Base-by-base conservation (phyloP, 2,113 vertebrate species). In the Hydrochoerus hydrochaeris region DNA sequence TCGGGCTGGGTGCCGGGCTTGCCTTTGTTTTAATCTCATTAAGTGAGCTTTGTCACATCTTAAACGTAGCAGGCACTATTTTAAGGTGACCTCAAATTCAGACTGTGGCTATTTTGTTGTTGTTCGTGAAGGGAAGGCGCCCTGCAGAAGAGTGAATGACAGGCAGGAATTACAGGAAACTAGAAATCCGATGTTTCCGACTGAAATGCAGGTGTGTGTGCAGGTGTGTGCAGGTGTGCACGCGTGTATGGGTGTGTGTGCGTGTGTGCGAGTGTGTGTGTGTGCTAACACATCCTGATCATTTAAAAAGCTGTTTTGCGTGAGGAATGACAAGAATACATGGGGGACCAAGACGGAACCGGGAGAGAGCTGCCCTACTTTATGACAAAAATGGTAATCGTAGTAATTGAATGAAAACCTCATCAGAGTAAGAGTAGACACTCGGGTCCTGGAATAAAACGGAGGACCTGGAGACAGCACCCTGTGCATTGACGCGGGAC, bases 401-500 rank as follows among this genome's bases (percentile, higher is more conserved):
- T 7, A 46, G 52, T 54, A 32, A 87, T 69, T 83, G 52, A 67
- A 67, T 12, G 30, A 89, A 67, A 90, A 38, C 5, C 44, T 10
- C 52, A 4, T 13, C 60, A 35, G 54, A 89, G 46, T 38, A 32
- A 52, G 17, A 41, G 49, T 0, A 62, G 30, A 57, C 2, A 77
- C 57, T 28, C 6, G 16, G 30, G 1, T 84, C 87, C 38, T 35
- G 60, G 67, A 26, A 30, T 58, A 41, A 49, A 65, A 32, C 0
- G 10, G 8, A 38, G 2, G 0, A 0, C 32, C 46, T 28, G 11
- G 63, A 24, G 57, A 14, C 44, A 4, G 71, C 57, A 5, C 1
- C 41, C 2, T 10, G 32, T 0, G 2, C 8, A 20, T 19, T 0
- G 6, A 63, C 38, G 52, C 30, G 32, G 49, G 1, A 5, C 0